A percentile compares a stretch with the other conserved stretches of the same genome.
Conservation (phyloP, 1,140 invertebrate species). For the Brachystomella parvula region DNA sequence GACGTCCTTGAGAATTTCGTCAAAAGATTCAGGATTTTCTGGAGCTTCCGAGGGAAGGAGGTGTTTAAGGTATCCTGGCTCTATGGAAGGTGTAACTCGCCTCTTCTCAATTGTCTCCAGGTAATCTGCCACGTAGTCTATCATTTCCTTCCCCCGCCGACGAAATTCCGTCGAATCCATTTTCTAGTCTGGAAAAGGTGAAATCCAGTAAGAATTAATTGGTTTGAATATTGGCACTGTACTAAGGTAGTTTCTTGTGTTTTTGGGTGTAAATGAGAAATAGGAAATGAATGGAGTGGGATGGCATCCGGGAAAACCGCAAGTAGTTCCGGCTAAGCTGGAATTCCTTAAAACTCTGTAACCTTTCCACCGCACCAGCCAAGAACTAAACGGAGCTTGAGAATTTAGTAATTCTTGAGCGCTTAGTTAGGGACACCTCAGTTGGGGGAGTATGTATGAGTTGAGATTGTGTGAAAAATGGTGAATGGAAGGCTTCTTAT, state of each 20-base stretch:
- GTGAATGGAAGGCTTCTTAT: too few species aligned
- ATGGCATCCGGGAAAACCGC: constrained; percentile 1
- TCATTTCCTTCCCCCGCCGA: constrained; percentile 55
- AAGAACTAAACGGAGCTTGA: too few species aligned
- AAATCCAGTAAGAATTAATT: too few species aligned
- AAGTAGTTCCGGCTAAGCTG: not conserved
- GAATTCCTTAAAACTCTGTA: too few species aligned
- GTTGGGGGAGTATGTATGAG: too few species aligned
- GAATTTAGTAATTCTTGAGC: too few species aligned
- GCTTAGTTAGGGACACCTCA: too few species aligned
- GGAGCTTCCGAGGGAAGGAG: constrained; percentile 78
- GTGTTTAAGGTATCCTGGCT: constrained; percentile 80
- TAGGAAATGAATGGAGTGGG: not conserved
- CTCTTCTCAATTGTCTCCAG: constrained; percentile 71
- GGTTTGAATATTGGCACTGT: too few species aligned
- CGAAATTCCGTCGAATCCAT: constrained; percentile 52
- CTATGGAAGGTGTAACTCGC: constrained; percentile 80
- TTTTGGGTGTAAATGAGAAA: not conserved
- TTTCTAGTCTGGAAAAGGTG: constrained; percentile 8
- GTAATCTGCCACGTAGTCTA: constrained; percentile 96
- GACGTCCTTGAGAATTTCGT: constrained; percentile 86
- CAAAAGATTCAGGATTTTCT: constrained; percentile 76
- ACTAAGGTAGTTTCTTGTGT: too few species aligned
- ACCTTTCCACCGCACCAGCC: too few species aligned
- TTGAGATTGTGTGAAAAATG: too few species aligned